Evolutionary conservation across 2,113 vertebrate species (phyloP).

Genomic region (Pseudopipra pipra): DNA sequence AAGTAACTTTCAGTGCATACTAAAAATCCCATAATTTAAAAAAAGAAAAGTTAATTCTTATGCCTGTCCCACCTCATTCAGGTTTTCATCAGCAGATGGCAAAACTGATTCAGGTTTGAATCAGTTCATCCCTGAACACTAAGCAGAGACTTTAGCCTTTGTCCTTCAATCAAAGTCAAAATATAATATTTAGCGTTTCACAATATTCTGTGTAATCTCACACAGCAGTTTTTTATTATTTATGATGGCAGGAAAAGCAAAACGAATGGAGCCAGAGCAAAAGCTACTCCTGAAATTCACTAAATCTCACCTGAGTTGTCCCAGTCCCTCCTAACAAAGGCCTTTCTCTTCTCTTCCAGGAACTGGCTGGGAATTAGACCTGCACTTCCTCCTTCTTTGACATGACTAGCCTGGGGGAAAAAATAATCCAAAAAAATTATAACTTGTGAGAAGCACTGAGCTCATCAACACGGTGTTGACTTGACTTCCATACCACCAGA

Average conservation of each 20-base stretch:
- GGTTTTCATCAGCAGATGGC: conserved; percentile 36
- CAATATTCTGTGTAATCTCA: neutral
- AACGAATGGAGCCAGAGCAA: neutral
- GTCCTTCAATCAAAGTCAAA: neutral
- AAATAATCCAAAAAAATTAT: neutral
- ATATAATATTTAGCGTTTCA: neutral
- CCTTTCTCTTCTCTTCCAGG: conserved; percentile 98
- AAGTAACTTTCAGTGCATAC: neutral
- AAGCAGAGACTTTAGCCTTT: neutral
- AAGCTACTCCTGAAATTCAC: neutral
- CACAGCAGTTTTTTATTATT: neutral
- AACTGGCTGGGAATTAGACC: conserved; percentile 98
- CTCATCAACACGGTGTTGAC: neutral
- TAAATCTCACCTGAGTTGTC: conserved; percentile 80
- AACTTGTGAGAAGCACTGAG: neutral
- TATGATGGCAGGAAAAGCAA: neutral
- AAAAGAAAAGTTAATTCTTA: neutral
- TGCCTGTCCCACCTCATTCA: neutral
- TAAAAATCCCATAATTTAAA: neutral
- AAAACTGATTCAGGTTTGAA: neutral
- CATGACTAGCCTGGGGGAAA: conserved; percentile 80
- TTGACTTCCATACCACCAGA: neutral
- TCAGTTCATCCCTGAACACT: neutral
- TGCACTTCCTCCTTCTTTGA: conserved; percentile 88
- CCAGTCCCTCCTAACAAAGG: conserved; percentile 94